Evolutionary conservation across 2,113 vertebrate species (phyloP).

Genomic region (Morone saxatilis): DNA sequence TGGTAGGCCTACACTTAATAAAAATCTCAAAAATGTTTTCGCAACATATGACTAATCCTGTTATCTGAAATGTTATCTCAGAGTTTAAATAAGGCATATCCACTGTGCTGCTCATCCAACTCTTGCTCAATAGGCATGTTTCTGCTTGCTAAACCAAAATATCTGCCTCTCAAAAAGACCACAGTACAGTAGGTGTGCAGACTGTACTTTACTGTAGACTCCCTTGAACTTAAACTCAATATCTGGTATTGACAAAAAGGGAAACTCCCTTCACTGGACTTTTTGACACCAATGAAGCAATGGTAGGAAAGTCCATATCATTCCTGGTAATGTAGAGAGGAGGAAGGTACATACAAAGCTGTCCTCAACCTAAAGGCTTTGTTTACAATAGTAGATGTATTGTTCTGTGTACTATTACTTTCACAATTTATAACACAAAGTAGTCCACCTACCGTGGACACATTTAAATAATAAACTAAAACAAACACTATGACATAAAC

Average conservation of each 20-base stretch:
- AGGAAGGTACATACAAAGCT: neutral
- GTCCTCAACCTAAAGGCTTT: neutral
- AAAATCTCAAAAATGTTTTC: neutral
- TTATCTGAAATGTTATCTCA: neutral
- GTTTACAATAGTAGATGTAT: neutral
- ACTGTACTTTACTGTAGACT: neutral
- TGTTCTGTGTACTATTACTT: neutral
- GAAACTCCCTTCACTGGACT: constrained; percentile 42
- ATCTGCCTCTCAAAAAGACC: neutral
- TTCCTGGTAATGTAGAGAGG: constrained; percentile 18
- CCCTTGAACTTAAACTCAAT: neutral
- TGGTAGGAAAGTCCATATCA: constrained; percentile 45
- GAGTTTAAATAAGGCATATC: rapidly evolving
- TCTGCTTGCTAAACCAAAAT: neutral
- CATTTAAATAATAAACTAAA: neutral
- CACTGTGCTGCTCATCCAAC: neutral
- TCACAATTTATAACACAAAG: neutral
- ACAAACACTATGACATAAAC: neutral
- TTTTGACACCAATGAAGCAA: constrained; percentile 14
- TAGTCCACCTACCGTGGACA: neutral
- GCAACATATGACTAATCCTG: neutral
- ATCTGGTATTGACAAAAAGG: constrained; percentile 9
- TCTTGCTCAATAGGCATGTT: neutral
- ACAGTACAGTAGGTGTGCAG: neutral
- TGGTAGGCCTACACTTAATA: neutral